phyloP scores from a whole-genome alignment of 2,888 invertebrate genomes.

The Microdon myrmicae region DNA sequence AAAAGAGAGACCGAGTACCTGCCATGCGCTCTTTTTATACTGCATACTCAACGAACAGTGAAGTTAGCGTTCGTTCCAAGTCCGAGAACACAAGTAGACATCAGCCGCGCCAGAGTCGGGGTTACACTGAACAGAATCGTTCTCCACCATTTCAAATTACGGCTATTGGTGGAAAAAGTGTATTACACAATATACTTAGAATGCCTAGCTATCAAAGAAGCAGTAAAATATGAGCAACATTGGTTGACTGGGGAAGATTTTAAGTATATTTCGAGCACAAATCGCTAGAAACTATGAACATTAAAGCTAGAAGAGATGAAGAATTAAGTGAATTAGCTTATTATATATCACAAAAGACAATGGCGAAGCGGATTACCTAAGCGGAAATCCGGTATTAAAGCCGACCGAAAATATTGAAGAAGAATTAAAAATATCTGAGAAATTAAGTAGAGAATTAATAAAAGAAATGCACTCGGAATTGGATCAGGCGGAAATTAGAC shows the following conservation, averaged over 20 bases:
- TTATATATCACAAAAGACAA: slow-evolving; percentile 32
- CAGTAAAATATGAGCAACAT: slow-evolving; percentile 48
- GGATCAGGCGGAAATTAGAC: slow-evolving; percentile 37
- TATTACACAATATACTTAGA: slow-evolving; percentile 45
- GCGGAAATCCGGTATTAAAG: slow-evolving; percentile 33
- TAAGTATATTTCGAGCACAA: slow-evolving; percentile 47
- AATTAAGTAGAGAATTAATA: slow-evolving; percentile 28
- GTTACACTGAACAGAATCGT: no score
- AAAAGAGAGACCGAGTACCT: no score
- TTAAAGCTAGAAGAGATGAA: slow-evolving; percentile 38
- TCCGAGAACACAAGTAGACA: no score
- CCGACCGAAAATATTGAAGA: slow-evolving; percentile 20
- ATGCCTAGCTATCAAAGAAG: slow-evolving; percentile 47
- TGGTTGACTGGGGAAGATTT: slow-evolving; percentile 37
- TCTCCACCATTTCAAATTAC: no score
- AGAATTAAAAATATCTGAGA: slow-evolving; percentile 32
- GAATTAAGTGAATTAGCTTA: slow-evolving; percentile 33
- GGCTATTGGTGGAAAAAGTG: no score
- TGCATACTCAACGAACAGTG: no score
- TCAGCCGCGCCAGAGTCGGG: no score
- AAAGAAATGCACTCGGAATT: slow-evolving; percentile 27
- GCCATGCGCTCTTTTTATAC: no score
- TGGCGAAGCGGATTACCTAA: slow-evolving; percentile 33
- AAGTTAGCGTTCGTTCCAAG: no score
- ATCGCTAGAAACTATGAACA: slow-evolving; percentile 40